A percentile compares a stretch with the other conserved stretches of the same genome.
phyloP scores from a whole-genome alignment of 2,797 vertebrate species.

The Myiotriccus ornatus region DNA sequence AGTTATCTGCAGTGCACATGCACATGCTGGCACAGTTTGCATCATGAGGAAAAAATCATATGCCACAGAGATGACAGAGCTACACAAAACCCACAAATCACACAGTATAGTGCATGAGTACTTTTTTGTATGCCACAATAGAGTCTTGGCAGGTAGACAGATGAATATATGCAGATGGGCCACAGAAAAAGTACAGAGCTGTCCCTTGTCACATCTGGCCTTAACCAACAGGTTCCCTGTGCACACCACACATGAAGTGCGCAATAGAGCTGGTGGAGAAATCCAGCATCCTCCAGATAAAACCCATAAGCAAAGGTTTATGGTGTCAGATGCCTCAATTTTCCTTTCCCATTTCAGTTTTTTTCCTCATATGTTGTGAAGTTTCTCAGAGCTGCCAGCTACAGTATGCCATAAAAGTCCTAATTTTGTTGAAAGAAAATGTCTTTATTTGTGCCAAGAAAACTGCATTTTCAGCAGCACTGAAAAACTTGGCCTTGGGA shows the following conservation, averaged over 20 bases:
- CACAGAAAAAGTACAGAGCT: not conserved
- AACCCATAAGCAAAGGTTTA: not conserved
- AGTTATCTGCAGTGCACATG: not conserved
- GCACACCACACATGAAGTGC: not conserved
- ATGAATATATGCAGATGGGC: not conserved
- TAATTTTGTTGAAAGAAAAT: not conserved
- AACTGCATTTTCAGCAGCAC: not conserved
- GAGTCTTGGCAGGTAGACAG: not conserved
- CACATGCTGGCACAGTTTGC: not conserved
- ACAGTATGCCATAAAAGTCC: not conserved
- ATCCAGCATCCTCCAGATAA: not conserved
- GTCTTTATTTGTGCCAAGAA: slow-evolving; percentile 11
- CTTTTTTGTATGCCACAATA: not conserved
- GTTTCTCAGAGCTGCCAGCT: slow-evolving; percentile 10
- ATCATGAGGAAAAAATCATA: not conserved
- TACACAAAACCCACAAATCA: not conserved
- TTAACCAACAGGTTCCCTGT: not conserved
- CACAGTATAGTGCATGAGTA: not conserved
- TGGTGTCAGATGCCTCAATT: not conserved
- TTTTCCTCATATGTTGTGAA: not conserved
- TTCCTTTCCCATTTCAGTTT: not conserved
- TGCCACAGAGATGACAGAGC: not conserved
- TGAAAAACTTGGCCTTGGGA: not conserved
- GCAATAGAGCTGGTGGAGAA: not conserved
- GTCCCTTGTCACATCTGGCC: not conserved